phyloP scores from a whole-genome alignment of 2,888 invertebrate species.

The Clostera curtula region DNA sequence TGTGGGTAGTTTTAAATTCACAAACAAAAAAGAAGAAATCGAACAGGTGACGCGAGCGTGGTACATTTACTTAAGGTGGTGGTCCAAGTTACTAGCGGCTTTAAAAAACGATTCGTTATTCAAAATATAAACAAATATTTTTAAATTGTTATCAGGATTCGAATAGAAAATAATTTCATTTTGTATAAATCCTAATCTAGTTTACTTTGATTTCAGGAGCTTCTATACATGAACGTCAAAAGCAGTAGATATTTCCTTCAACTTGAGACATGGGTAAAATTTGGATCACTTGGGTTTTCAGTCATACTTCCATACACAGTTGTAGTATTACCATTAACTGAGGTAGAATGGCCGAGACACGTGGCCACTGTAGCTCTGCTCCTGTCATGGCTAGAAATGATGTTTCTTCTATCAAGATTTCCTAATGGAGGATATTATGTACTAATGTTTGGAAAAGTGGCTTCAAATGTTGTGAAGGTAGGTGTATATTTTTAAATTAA shows the following conservation, averaged over 20 bases:
- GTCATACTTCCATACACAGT: slow-evolving; percentile 53
- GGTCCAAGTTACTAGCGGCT: no score
- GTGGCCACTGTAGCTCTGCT: slow-evolving; percentile 69
- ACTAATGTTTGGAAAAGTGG: slow-evolving; percentile 77
- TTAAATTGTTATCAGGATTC: no score
- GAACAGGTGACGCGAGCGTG: no score
- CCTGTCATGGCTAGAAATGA: slow-evolving; percentile 72
- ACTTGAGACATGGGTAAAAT: slow-evolving; percentile 74
- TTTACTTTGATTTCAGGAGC: slow-evolving; percentile 46
- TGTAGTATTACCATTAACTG: slow-evolving; percentile 22
- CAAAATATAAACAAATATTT: no score
- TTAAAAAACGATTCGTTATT: no score
- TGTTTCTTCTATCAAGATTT: slow-evolving; percentile 72
- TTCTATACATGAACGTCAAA: slow-evolving; percentile 64
- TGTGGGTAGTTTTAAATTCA: no score
- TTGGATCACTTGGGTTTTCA: slow-evolving; percentile 59
- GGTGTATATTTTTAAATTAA: slow-evolving; percentile 5
- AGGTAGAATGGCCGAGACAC: slow-evolving; percentile 60
- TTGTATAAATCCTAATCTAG: background rate
- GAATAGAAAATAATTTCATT: no score
- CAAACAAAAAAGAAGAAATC: no score
- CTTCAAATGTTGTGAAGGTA: slow-evolving; percentile 72
- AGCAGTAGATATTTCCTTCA: slow-evolving; percentile 67
- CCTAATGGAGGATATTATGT: slow-evolving; percentile 76
- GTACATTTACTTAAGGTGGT: no score